Evolutionary conservation across 1,140 invertebrate species (phyloP).

Genomic region (Heliconius nattereri): DNA sequence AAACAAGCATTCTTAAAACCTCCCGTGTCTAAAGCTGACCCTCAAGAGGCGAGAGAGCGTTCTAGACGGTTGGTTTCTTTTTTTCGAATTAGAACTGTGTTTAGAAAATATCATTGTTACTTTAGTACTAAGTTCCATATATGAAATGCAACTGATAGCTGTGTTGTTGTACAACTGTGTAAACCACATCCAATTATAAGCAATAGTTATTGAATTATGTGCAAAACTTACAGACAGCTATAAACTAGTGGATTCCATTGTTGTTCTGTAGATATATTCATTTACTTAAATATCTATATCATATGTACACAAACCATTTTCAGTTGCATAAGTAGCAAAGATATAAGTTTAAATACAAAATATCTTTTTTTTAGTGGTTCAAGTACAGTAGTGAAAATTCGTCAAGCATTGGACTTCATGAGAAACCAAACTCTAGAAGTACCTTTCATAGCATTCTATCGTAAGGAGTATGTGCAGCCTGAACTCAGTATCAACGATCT

Average conservation of each 20-base stretch:
- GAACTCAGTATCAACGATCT: slow-evolving; percentile 97
- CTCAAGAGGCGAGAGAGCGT: slow-evolving; percentile 80
- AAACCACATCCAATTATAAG: too few relatives aligned
- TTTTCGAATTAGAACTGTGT: background rate
- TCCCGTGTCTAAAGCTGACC: slow-evolving; percentile 85
- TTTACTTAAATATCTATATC: too few relatives aligned
- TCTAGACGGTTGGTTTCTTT: background rate
- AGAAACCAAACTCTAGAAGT: slow-evolving; percentile 97
- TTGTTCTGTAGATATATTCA: too few relatives aligned
- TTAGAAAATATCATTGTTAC: background rate
- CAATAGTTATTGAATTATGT: too few relatives aligned
- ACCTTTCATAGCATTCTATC: slow-evolving; percentile 99
- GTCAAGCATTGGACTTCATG: slow-evolving; percentile 97
- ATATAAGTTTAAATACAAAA: background rate
- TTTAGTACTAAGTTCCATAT: background rate
- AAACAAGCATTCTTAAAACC: slow-evolving; percentile 94
- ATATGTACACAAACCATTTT: too few relatives aligned
- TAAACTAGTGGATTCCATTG: too few relatives aligned
- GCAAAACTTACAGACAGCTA: too few relatives aligned
- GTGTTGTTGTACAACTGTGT: too few relatives aligned
- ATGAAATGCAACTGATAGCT: too few relatives aligned
- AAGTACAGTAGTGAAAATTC: slow-evolving; percentile 92
- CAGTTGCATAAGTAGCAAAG: background rate
- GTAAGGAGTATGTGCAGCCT: slow-evolving; percentile 98
- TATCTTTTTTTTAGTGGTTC: slow-evolving; percentile 58